Percentiles rank a stretch among this genome's conserved stretches.
Evolutionary conservation across 2,888 invertebrate genomes (phyloP).

Genomic region (Hermodice carunculata): DNA sequence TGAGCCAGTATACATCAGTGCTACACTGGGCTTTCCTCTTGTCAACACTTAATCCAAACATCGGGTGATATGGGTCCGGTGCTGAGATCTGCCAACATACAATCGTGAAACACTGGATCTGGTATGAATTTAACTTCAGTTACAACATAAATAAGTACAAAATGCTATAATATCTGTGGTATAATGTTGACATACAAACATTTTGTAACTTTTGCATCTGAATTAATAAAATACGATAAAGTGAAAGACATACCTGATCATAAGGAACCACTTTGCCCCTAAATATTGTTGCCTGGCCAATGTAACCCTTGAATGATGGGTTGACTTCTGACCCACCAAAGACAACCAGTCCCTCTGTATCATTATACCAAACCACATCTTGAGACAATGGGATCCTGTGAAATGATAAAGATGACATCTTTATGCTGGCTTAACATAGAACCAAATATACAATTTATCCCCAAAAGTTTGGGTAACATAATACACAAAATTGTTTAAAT

Average conservation of each 20-base stretch:
- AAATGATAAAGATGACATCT: background rate
- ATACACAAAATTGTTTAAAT: too few relatives aligned
- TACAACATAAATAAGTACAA: too few relatives aligned
- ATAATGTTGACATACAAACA: too few relatives aligned
- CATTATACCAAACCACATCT: slow-evolving; percentile 44
- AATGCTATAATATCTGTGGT: too few relatives aligned
- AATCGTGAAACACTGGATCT: too few relatives aligned
- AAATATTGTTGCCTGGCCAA: slow-evolving; percentile 56
- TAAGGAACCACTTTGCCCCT: slow-evolving; percentile 43
- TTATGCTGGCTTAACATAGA: background rate
- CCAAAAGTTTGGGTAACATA: too few relatives aligned
- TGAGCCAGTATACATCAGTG: slow-evolving; percentile 49
- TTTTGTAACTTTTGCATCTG: too few relatives aligned
- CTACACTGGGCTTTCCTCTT: slow-evolving; percentile 51
- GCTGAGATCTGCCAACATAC: slow-evolving; percentile 57
- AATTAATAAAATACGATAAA: too few relatives aligned
- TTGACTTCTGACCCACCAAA: slow-evolving; percentile 59
- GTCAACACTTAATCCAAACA: slow-evolving; percentile 58
- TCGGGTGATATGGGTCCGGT: slow-evolving; percentile 55
- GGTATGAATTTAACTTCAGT: too few relatives aligned
- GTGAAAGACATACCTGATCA: slow-evolving; percentile 40
- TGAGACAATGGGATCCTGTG: slow-evolving; percentile 19
- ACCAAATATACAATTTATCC: too few relatives aligned
- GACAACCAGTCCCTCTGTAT: slow-evolving; percentile 51
- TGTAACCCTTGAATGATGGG: slow-evolving; percentile 59